Percentiles rank a stretch among this genome's conserved stretches.
These are phyloP conservation scores for Spatula versicolor DNA, from an alignment of 2,797 vertebrate species.

Conservation along the genomic window DNA sequence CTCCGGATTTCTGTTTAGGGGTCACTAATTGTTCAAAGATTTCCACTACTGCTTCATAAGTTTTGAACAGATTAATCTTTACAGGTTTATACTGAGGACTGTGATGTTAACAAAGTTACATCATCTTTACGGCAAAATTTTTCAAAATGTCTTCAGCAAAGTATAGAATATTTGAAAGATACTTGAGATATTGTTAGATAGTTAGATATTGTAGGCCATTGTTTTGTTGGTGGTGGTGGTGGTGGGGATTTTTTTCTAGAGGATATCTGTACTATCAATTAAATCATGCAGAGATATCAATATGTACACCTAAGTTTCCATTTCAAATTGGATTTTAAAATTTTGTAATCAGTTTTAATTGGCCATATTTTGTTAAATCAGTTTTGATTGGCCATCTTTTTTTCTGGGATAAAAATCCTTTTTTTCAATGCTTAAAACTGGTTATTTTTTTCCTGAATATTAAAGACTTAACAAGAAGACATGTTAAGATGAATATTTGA, in stretches of 20 bases:
- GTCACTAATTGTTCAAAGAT: constrained; percentile 7
- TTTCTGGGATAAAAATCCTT: not conserved
- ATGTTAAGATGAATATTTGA: not conserved
- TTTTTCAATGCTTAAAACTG: not conserved
- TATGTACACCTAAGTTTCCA: not conserved
- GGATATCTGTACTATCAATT: not conserved
- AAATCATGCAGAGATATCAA: not conserved
- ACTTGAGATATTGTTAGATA: not conserved
- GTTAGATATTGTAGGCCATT: not conserved
- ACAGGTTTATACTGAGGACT: not conserved
- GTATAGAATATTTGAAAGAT: not conserved
- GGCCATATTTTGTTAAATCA: not conserved
- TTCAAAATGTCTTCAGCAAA: not conserved
- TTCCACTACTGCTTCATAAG: constrained; percentile 5
- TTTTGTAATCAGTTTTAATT: not conserved
- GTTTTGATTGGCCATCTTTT: not conserved
- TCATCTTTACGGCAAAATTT: not conserved
- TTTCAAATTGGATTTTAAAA: not conserved
- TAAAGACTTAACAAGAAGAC: not conserved
- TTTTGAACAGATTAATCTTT: constrained; percentile 12
- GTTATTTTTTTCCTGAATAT: not conserved
- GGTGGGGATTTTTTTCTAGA: not conserved
- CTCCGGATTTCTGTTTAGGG: not conserved
- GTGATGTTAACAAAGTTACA: not conserved
- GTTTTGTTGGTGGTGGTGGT: not conserved